A percentile compares a stretch with the other conserved stretches of the same genome.
These are phyloP conservation scores for Oceanodroma leucorhoa DNA, from an alignment of 2,797 vertebrate species.

Conservation along the genomic window DNA sequence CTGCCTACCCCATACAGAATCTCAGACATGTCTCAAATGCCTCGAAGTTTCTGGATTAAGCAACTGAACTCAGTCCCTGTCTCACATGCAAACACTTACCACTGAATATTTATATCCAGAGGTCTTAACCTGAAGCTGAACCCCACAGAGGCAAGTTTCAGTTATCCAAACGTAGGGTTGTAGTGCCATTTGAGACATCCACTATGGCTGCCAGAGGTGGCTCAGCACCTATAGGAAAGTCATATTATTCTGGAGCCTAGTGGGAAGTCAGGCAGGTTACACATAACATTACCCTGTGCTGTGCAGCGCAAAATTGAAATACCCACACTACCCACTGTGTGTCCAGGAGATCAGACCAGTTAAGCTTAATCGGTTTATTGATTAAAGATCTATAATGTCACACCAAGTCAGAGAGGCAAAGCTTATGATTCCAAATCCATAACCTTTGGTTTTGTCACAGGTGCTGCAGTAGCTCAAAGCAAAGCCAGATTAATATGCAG, in stretches of 20 bases:
- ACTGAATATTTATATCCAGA: background rate
- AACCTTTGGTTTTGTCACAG: slow-evolving; percentile 3
- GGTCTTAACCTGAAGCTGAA: background rate
- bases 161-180: rapidly evolving
- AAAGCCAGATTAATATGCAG: slow-evolving; percentile 57
- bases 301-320: background rate
- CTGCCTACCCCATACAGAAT: background rate
- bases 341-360: background rate
- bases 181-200: background rate
- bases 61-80: background rate
- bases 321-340: background rate
- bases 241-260: rapidly evolving
- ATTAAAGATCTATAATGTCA: background rate
- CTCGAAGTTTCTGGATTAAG: background rate
- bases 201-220: background rate
- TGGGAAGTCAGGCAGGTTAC: background rate
- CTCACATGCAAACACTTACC: background rate
- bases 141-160: background rate
- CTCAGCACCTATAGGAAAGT: background rate
- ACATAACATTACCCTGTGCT: background rate
- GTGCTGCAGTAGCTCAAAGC: slow-evolving; percentile 3
- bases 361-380: background rate
- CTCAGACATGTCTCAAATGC: background rate
- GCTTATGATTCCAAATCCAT: background rate
- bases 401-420: background rate